Percentiles rank a stretch among this genome's conserved stretches.
Evolutionary conservation across 2,888 invertebrate species (phyloP).

Genomic region (Rotaria sp.): DNA sequence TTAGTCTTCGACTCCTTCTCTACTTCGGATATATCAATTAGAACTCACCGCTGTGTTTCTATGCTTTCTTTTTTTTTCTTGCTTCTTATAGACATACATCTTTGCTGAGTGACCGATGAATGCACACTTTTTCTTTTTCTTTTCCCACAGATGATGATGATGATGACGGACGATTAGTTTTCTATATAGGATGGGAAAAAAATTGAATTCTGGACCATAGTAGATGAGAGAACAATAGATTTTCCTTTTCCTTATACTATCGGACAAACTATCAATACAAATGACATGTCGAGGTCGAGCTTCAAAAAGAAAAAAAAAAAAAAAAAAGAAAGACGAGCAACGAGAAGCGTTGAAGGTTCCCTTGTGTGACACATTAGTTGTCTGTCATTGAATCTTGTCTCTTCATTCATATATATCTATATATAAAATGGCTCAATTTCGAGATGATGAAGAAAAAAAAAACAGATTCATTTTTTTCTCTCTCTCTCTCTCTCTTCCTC

Average conservation of each 20-base stretch:
- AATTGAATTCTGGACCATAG: not conserved
- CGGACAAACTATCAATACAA: not conserved
- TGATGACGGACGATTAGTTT: not conserved
- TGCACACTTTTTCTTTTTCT: not conserved
- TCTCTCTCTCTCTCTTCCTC: no score
- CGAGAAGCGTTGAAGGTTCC: not conserved
- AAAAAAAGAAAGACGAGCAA: not conserved
- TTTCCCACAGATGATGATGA: not conserved
- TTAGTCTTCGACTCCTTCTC: not conserved
- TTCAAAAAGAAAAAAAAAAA: not conserved
- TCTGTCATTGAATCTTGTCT: not conserved
- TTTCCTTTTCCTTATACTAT: not conserved
- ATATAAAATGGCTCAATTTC: not conserved
- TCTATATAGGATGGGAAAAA: not conserved
- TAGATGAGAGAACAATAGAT: not conserved
- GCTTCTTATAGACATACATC: not conserved
- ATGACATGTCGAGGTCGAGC: not conserved
- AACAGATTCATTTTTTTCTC: not conserved
- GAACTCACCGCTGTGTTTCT: not conserved
- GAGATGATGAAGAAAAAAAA: not conserved
- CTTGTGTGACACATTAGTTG: not conserved
- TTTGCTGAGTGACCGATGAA: not conserved
- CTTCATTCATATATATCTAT: not conserved
- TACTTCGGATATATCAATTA: slow-evolving; percentile 14
- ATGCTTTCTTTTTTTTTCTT: not conserved